These are phyloP conservation scores for Trachymyrmex cornetzi DNA, from an alignment of 1,140 invertebrate genomes.

Conservation along the genomic window DNA sequence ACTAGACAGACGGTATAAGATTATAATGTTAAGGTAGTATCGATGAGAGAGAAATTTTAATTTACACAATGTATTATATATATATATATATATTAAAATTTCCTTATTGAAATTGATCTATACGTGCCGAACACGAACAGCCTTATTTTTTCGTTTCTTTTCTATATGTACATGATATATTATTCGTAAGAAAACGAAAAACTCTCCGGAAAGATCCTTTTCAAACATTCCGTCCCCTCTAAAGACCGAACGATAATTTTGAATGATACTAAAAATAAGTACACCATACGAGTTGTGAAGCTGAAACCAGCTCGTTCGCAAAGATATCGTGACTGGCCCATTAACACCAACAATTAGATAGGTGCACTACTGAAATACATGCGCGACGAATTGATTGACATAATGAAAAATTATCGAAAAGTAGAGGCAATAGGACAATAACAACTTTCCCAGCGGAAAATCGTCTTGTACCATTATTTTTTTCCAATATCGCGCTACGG, in stretches of 20 bases:
- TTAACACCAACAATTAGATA: slow-evolving; percentile 16
- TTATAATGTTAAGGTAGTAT: slow-evolving; percentile 41
- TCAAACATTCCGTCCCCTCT: background rate
- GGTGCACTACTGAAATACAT: slow-evolving; percentile 11
- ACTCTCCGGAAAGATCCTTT: background rate
- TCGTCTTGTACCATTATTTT: slow-evolving; percentile 53
- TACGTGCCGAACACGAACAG: slow-evolving; percentile 38
- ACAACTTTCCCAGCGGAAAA: slow-evolving; percentile 36
- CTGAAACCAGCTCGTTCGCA: slow-evolving; percentile 43
- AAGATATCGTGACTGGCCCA: slow-evolving; percentile 11
- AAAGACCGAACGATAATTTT: slow-evolving; percentile 57
- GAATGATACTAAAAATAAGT: slow-evolving; percentile 71
- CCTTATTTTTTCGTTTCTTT: slow-evolving; percentile 18
- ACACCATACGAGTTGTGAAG: slow-evolving; percentile 69
- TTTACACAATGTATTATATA: slow-evolving; percentile 33
- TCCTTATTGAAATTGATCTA: slow-evolving; percentile 57
- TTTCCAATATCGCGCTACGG: slow-evolving; percentile 4
- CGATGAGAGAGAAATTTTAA: slow-evolving; percentile 14
- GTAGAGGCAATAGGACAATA: background rate
- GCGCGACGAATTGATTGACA: slow-evolving; percentile 40
- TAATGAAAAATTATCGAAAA: slow-evolving; percentile 25
- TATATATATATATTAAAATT: no score
- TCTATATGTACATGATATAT: slow-evolving; percentile 55
- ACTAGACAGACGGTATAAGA: slow-evolving; percentile 50
- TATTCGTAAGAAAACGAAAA: slow-evolving; percentile 24